Evolutionary conservation across 2,797 vertebrate species (phyloP), one percentile per base, ranked within the genome.

Genomic region (Pseudopleuronectes americanus): DNA sequence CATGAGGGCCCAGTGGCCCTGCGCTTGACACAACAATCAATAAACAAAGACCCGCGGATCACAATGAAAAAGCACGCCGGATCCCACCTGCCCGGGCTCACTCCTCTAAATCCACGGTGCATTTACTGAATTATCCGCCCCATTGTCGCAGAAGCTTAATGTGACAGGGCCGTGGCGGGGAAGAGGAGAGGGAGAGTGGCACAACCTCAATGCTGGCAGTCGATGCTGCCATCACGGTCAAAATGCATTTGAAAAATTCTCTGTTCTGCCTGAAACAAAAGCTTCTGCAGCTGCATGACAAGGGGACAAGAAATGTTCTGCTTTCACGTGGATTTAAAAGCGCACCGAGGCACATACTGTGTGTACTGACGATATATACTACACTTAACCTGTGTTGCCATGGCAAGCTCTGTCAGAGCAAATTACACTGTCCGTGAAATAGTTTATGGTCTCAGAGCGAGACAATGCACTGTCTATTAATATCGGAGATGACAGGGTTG

Each of bases 11-110:
- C 71, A 17, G 9, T 65, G 74, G 79, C 74, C 71, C 64, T 31
- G 17, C 52, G 55, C 76, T 81, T 83, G 88, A 89, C 89, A 86
- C 79, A 80, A 71, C 83, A 88, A 91, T 89, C 83, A 82, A 90
- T 87, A 90, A 51, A 87, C 71, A 79, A 68, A 82, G 81, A 87
- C 83, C 77, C 68, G 68, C 53, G 68, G 75, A 87, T 84, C 57
- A 59, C 48, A 14, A 64, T 72, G 77, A 86, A 86, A 89, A 86
- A 84, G 69, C 68, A 55, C 0, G 33, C 57, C 52, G 71, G 87
- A 85, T 86, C 67, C 80, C 73, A 81, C 75, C 75, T 76, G 68
- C 68, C 79, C 79, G 74, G 82, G 85, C 75, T 85, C 81, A 73
- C 38, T 76, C 62, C 71, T 77, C 76, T 33, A 68, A 61, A 83